Percentiles rank a stretch among this genome's conserved stretches.
These are phyloP conservation scores for Seriola aureovittata DNA, from an alignment of 2,113 vertebrate genomes.

Conservation along the genomic window DNA sequence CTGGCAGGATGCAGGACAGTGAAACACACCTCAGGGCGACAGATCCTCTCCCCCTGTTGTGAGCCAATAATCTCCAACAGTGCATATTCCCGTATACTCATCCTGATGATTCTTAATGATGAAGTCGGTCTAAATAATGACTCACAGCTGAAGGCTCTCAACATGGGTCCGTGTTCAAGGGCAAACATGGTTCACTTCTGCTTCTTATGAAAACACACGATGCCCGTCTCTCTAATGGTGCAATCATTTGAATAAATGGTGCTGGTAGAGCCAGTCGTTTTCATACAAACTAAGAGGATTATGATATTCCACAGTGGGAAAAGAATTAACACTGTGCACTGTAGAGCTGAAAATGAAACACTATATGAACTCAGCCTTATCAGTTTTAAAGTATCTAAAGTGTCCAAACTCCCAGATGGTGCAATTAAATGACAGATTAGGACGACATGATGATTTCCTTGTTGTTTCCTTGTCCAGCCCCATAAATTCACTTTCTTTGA, in stretches of 20 bases:
- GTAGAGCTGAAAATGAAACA: not conserved
- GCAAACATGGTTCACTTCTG: conserved; percentile 8
- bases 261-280: not conserved
- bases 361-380: not conserved
- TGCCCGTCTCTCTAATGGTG: not conserved
- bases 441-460: not conserved
- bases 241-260: not conserved
- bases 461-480: not conserved
- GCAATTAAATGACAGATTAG: not conserved
- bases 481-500: too few relatives aligned
- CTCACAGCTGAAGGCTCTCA: conserved; percentile 60
- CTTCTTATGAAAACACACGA: not conserved
- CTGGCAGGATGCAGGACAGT: conserved; percentile 39
- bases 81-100: conserved; percentile 54
- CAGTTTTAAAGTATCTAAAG: not conserved
- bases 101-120: conserved; percentile 61
- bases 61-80: conserved; percentile 66
- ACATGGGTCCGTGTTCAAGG: conserved; percentile 47
- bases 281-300: not conserved
- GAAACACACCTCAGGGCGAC: conserved; percentile 50
- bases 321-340: not conserved
- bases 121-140: conserved; percentile 59
- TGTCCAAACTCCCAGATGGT: not conserved
- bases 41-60: conserved; percentile 38
- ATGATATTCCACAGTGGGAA: not conserved